These are phyloP conservation scores for Eutolmus rufibarbis DNA, from an alignment of 2,888 invertebrate species.

Conservation along the genomic window DNA sequence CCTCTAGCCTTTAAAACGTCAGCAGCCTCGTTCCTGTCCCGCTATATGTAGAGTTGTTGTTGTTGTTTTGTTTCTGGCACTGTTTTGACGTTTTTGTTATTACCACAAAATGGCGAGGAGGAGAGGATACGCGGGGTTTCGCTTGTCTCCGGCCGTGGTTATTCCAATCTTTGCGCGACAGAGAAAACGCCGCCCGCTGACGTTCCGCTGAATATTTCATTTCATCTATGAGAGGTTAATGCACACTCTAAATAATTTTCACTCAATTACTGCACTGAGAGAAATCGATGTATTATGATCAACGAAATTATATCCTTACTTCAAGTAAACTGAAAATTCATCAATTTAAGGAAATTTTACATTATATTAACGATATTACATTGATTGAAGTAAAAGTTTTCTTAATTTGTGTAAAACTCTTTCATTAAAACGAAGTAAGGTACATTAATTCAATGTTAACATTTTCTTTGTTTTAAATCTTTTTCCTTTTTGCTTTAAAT, in stretches of 20 bases:
- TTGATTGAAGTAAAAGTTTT: too few species aligned
- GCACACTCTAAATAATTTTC: constrained; percentile 38
- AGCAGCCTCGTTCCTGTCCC: not conserved
- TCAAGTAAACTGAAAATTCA: too few species aligned
- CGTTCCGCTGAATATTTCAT: constrained; percentile 37
- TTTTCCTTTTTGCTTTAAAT: too few species aligned
- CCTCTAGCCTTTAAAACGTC: not conserved
- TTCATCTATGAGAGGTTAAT: constrained; percentile 39
- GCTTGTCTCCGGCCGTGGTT: not conserved
- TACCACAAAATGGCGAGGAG: not conserved
- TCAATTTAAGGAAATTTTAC: too few species aligned
- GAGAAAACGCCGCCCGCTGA: not conserved
- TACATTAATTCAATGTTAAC: too few species aligned
- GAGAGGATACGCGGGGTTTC: not conserved
- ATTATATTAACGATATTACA: too few species aligned
- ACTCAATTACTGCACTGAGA: constrained; percentile 17
- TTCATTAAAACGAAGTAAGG: too few species aligned
- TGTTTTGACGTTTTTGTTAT: not conserved
- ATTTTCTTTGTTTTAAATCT: too few species aligned
- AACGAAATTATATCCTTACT: too few species aligned
- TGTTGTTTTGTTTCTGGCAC: not conserved
- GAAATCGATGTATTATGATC: too few species aligned
- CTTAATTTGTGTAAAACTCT: too few species aligned
- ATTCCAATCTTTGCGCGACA: constrained; percentile 18
- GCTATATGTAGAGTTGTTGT: not conserved